A percentile compares a stretch with the other conserved stretches of the same genome.
Evolutionary conservation across 1,140 invertebrate species (phyloP).

Genomic region (Aleiodes sp.): DNA sequence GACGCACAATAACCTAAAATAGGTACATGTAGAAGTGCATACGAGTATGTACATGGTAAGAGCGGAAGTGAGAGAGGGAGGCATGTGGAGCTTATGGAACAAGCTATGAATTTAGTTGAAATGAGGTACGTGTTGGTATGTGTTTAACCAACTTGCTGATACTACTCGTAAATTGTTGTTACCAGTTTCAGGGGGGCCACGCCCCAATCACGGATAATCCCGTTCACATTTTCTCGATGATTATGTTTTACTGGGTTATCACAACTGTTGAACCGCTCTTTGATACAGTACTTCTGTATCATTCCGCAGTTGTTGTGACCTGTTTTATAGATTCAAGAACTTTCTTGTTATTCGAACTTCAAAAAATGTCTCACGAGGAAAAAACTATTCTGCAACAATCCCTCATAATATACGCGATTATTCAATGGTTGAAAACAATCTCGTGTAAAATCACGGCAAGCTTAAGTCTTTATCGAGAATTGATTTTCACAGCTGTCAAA

Average conservation of each 20-base stretch:
- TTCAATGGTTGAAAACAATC: neutral
- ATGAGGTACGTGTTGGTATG: neutral
- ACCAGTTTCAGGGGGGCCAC: neutral
- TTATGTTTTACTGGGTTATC: too few species aligned
- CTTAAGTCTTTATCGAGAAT: slow-evolving; percentile 15
- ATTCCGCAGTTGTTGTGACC: too few species aligned
- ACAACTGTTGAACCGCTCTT: too few species aligned
- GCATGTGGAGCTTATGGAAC: neutral
- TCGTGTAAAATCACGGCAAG: neutral
- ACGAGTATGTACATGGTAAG: neutral
- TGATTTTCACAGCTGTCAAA: slow-evolving; percentile 30
- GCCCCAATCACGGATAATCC: neutral
- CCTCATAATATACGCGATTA: neutral
- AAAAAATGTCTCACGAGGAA: too few species aligned
- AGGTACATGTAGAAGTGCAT: neutral
- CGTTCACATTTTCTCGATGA: slow-evolving; percentile 2
- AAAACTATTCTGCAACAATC: too few species aligned
- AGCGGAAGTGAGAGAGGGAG: slow-evolving; percentile 13
- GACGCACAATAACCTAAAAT: slow-evolving; percentile 57
- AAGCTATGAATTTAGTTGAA: neutral
- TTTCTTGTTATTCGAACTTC: too few species aligned
- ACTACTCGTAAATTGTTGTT: neutral
- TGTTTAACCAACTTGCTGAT: neutral
- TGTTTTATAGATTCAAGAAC: too few species aligned
- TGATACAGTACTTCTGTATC: too few species aligned